Evolutionary conservation across 2,888 invertebrate species (phyloP).

Genomic region (Agrotis clavis): DNA sequence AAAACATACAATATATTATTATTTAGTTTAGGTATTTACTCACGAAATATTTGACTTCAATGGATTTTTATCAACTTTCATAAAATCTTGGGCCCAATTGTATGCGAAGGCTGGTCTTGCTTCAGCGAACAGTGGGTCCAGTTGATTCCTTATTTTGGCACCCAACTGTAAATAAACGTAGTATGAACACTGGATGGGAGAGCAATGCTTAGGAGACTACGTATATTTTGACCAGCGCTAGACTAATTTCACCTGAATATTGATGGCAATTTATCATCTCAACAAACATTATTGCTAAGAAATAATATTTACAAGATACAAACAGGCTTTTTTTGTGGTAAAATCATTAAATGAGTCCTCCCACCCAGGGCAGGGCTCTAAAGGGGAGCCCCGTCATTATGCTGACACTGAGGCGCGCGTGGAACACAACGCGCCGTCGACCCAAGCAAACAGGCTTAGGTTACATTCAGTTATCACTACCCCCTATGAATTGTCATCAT

Average conservation of each 20-base stretch:
- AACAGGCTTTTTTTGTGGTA: no score
- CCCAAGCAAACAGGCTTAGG: not conserved
- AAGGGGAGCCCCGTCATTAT: no score
- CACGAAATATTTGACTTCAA: constrained; percentile 36
- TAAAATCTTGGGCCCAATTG: constrained; percentile 42
- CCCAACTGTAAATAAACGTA: constrained; percentile 76
- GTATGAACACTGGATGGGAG: no score
- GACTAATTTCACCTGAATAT: not conserved
- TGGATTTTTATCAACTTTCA: not conserved
- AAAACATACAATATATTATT: not conserved
- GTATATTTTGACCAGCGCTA: not conserved
- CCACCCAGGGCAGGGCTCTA: no score
- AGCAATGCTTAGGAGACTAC: not conserved
- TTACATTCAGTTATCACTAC: no score
- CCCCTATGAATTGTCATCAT: no score
- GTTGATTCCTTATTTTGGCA: constrained; percentile 75
- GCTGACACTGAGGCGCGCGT: no score
- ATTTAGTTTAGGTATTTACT: constrained; percentile 26
- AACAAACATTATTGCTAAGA: not conserved
- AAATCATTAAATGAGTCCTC: no score
- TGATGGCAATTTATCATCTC: no score
- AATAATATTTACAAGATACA: not conserved
- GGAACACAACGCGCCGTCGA: no score
- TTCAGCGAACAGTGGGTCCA: constrained; percentile 80
- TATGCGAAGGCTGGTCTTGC: constrained; percentile 34